Evolutionary conservation across 2,888 invertebrate species (phyloP).

Genomic region (Drosophila mimetica): DNA sequence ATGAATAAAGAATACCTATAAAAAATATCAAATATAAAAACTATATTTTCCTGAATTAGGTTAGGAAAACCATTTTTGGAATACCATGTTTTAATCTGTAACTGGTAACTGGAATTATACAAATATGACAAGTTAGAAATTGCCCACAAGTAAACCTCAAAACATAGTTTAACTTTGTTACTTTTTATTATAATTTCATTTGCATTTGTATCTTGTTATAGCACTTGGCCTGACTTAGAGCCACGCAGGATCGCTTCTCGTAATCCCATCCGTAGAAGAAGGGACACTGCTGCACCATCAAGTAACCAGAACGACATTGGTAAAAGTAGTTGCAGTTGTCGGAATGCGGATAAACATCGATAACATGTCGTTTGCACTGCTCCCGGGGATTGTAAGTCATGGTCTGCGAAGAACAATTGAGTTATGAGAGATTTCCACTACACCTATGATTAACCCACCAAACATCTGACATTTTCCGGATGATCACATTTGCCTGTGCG

Average conservation of each 20-base stretch:
- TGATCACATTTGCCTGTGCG: conserved; percentile 77
- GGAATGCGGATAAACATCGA: conserved; percentile 79
- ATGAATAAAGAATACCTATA: too few relatives aligned
- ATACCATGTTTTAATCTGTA: too few relatives aligned
- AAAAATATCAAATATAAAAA: too few relatives aligned
- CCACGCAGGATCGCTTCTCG: conserved; percentile 69
- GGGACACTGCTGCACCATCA: conserved; percentile 83
- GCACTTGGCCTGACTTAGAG: conserved; percentile 66
- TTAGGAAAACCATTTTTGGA: too few relatives aligned
- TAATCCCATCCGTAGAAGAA: conserved; percentile 81
- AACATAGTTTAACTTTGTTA: too few relatives aligned
- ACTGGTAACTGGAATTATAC: too few relatives aligned
- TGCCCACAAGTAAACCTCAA: not conserved
- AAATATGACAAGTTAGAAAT: too few relatives aligned
- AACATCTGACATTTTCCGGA: conserved; percentile 74
- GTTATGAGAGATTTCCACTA: not conserved
- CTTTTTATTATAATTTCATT: conserved; percentile 19
- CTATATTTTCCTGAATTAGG: too few relatives aligned
- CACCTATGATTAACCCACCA: conserved; percentile 55
- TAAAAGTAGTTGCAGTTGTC: conserved; percentile 82
- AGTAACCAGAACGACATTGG: conserved; percentile 74
- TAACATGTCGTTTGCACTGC: conserved; percentile 65
- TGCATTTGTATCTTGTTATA: conserved; percentile 31
- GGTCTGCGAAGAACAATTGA: conserved; percentile 41
- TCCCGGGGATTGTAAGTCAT: conserved; percentile 61